Evolutionary conservation across 2,113 vertebrate genomes (phyloP), one percentile per base, ranked within the genome.

Genomic region (Protomyctophum bolini): DNA sequence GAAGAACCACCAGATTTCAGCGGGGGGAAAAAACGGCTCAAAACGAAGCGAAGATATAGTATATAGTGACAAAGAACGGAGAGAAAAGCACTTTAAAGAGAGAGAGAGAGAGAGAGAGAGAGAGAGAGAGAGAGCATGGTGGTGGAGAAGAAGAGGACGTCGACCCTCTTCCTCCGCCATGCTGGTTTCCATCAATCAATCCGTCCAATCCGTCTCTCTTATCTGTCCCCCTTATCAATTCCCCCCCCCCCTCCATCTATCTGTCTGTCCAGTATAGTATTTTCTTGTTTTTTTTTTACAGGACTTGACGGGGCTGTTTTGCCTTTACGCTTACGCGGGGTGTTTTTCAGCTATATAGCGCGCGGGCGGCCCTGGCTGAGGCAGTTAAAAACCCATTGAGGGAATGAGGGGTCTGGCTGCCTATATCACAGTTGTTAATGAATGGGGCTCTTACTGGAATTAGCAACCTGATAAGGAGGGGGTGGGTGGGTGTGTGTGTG

Each of bases 371-470:
- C 75, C 83, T 77, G 64, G 75, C 81, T 10, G 58, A 56, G 70
- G 80, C 79, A 76, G 86, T 89, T 91, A 86, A 90, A 88, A 85
- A 86, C 75, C 81, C 85, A 86, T 90, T 84, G 88, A 86, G 84
- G 74, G 84, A 88, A 88, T 79, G 79, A 87, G 76, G 66, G 70
- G 71, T 65, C 80, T 72, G 76, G 85, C 66, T 79, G 73, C 75
- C 61, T 47, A 66, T 74, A 63, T 74, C 10, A 78, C 57, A 75
- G 80, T 82, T 61, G 66, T 73, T 88, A 89, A 91, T 90, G 86
- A 91, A 91, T 87, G 84, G 84, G 86, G 86, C 89, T 93, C 85
- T 91, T 90, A 91, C 82, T 82, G 86, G 85, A 90, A 90, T 91
- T 89, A 91, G 85, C 77, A 84, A 89, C 79, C 75, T 86, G 86